Conservation (phyloP, 2,888 invertebrate species). For the Rhaphigaster nebulosa region DNA sequence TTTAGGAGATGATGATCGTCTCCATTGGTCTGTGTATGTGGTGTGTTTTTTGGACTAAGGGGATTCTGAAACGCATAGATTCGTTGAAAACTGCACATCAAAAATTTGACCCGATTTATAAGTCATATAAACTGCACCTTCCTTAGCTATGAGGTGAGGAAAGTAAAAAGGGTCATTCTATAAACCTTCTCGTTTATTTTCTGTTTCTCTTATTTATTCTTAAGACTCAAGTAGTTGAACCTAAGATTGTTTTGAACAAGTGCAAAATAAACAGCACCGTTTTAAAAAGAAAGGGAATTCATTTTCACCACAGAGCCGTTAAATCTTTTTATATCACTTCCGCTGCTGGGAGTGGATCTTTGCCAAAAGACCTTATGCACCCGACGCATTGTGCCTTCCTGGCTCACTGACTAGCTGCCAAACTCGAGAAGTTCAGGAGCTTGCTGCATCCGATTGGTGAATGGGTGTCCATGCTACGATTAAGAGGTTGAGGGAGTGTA, state of each 20-base stretch:
- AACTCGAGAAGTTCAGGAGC: background rate
- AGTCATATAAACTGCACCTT: no score
- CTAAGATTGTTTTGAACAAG: background rate
- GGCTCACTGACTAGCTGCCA: background rate
- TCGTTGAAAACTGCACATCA: no score
- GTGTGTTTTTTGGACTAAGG: no score
- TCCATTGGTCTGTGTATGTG: no score
- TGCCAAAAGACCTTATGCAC: constrained; percentile 1
- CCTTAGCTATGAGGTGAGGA: no score
- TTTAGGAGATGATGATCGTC: no score
- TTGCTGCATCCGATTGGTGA: no score
- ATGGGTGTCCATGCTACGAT: background rate
- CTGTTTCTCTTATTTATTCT: background rate
- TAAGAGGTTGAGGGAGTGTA: background rate
- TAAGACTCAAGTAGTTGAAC: background rate
- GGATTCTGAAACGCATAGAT: no score
- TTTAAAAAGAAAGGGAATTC: background rate
- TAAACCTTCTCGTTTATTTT: no score
- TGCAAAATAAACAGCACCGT: background rate
- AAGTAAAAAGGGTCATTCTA: no score
- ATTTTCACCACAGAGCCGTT: background rate
- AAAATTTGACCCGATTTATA: no score
- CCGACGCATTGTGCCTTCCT: background rate
- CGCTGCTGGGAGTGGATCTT: background rate
- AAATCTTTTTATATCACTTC: constrained; percentile 41